These are phyloP conservation scores for Zosterops borbonicus DNA, from an alignment of 2,113 vertebrate species.

Conservation along the genomic window DNA sequence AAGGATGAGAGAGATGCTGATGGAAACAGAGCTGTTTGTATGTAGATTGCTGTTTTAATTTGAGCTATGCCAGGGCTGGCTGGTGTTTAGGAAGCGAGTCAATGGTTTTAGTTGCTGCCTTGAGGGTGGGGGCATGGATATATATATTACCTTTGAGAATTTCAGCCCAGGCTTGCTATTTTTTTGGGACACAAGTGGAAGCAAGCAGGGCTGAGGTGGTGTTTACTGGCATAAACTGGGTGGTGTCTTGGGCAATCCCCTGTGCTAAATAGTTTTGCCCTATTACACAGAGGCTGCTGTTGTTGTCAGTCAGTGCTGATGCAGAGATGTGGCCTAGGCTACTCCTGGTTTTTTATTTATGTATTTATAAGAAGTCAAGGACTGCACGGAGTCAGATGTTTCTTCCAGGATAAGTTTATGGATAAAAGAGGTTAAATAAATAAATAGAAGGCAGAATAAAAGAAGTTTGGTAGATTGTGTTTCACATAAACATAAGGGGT, in stretches of 20 bases:
- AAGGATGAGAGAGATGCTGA: neutral
- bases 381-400: neutral
- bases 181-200: neutral
- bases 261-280: conserved; percentile 9
- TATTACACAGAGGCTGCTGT: neutral
- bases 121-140: neutral
- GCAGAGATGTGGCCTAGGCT: neutral
- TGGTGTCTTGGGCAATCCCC: neutral
- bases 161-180: neutral
- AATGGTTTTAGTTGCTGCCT: neutral
- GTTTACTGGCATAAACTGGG: neutral
- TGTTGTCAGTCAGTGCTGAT: conserved; percentile 9
- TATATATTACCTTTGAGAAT: neutral
- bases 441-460: neutral
- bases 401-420: neutral
- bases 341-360: neutral
- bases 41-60: neutral
- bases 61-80: neutral
- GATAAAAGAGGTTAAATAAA: neutral
- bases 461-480: neutral
- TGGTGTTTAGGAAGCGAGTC: neutral
- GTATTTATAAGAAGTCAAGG: neutral
- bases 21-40: neutral
- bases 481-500: neutral
- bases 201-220: neutral